These are phyloP conservation scores for Geotrupes spiniger DNA, from an alignment of 2,888 invertebrate genomes.

Conservation along the genomic window DNA sequence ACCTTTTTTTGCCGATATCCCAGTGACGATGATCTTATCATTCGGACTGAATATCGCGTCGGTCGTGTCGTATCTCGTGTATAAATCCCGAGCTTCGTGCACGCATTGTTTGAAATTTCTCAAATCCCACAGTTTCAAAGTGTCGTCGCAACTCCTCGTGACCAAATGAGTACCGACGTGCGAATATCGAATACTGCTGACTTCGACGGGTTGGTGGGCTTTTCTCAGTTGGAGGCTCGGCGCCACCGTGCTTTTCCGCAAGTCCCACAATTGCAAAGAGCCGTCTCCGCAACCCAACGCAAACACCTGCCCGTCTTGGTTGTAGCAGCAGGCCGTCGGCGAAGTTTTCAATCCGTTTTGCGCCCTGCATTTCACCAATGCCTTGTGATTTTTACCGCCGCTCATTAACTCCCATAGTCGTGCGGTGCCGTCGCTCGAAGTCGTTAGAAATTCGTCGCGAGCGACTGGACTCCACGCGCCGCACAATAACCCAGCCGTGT, in stretches of 20 bases:
- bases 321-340: slow-evolving; percentile 70
- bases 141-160: slow-evolving; percentile 87
- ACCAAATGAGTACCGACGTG: slow-evolving; percentile 78
- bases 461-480: slow-evolving; percentile 93
- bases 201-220: slow-evolving; percentile 80
- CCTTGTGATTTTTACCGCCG: slow-evolving; percentile 73
- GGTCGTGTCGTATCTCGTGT: slow-evolving; percentile 76
- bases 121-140: slow-evolving; percentile 93
- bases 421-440: slow-evolving; percentile 90
- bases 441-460: slow-evolving; percentile 91
- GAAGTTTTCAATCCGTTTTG: slow-evolving; percentile 82
- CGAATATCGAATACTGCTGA: slow-evolving; percentile 82
- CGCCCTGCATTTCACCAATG: slow-evolving; percentile 83
- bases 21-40: slow-evolving; percentile 84
- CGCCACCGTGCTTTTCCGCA: slow-evolving; percentile 86
- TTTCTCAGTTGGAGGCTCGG: slow-evolving; percentile 73
- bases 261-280: slow-evolving; percentile 96
- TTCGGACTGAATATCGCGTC: slow-evolving; percentile 90
- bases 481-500: slow-evolving; percentile 84
- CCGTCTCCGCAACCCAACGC: slow-evolving; percentile 94
- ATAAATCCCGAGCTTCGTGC: slow-evolving; percentile 65
- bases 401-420: slow-evolving; percentile 82
- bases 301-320: slow-evolving; percentile 75
- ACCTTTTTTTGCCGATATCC: slow-evolving; percentile 72
- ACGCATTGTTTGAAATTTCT: slow-evolving; percentile 78